Evolutionary conservation across 2,113 vertebrate genomes (phyloP).

Genomic region (Anoura caudifer): DNA sequence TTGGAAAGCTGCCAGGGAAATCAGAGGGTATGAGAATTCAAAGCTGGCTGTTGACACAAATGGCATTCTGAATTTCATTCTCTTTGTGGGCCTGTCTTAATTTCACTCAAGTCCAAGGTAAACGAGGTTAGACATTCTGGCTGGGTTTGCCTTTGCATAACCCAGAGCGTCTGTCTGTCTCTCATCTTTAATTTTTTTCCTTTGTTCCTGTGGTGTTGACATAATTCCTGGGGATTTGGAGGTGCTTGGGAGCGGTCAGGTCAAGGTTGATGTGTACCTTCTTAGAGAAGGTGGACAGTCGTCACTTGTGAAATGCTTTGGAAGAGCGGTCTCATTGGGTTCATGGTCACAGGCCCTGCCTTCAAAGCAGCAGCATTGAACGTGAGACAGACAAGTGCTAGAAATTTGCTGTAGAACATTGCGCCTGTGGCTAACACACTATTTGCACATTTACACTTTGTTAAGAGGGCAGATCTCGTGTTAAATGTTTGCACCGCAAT

Average conservation of each 20-base stretch:
- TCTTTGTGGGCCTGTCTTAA: background rate
- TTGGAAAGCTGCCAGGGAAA: background rate
- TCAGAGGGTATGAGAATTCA: background rate
- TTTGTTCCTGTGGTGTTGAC: background rate
- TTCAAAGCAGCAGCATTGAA: background rate
- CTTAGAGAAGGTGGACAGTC: background rate
- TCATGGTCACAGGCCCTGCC: accelerated
- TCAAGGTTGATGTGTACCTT: too few species aligned
- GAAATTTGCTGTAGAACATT: accelerated
- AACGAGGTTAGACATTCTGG: background rate
- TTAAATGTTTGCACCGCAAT: background rate
- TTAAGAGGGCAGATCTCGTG: too few species aligned
- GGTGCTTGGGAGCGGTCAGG: background rate
- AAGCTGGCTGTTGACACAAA: background rate
- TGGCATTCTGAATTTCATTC: background rate
- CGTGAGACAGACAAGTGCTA: background rate
- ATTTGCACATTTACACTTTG: too few species aligned
- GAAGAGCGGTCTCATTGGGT: background rate
- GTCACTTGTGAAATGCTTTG: too few species aligned
- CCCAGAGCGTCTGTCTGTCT: background rate
- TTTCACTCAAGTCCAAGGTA: background rate
- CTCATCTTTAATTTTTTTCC: background rate
- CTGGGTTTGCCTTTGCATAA: background rate
- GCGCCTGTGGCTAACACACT: accelerated
- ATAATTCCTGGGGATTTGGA: background rate